phyloP scores from a whole-genome alignment of 2,888 invertebrate genomes.

The Acanthoscelides obtectus region DNA sequence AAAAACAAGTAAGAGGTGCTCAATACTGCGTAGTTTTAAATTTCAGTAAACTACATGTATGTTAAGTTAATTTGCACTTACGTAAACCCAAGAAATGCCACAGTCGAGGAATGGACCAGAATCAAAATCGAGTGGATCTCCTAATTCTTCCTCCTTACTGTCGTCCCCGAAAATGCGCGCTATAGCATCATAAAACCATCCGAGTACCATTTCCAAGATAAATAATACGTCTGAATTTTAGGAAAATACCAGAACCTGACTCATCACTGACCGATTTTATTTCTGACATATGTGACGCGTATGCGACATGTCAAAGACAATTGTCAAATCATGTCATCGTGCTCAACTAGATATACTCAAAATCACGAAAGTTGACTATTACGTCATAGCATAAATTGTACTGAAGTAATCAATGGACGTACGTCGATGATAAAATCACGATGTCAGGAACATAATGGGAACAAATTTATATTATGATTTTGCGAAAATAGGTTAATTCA shows the following conservation, averaged over 20 bases:
- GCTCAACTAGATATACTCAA: too few species aligned
- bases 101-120: slow-evolving; percentile 36
- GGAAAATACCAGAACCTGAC: background rate
- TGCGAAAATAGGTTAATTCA: too few species aligned
- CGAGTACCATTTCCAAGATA: background rate
- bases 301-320: background rate
- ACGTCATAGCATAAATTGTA: too few species aligned
- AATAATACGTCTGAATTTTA: background rate
- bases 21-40: too few species aligned
- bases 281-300: background rate
- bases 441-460: too few species aligned
- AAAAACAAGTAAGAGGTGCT: too few species aligned
- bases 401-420: too few species aligned
- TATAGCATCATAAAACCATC: slow-evolving; percentile 27
- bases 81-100: slow-evolving; percentile 37
- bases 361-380: too few species aligned
- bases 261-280: background rate
- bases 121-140: slow-evolving; percentile 37
- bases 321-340: background rate
- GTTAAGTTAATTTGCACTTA: slow-evolving; percentile 22
- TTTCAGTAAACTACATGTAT: too few species aligned
- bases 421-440: too few species aligned
- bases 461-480: too few species aligned
- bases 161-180: slow-evolving; percentile 32
- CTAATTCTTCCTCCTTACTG: slow-evolving; percentile 23